phyloP scores from a whole-genome alignment of 2,888 invertebrate genomes.

The Maniola hyperantus region DNA sequence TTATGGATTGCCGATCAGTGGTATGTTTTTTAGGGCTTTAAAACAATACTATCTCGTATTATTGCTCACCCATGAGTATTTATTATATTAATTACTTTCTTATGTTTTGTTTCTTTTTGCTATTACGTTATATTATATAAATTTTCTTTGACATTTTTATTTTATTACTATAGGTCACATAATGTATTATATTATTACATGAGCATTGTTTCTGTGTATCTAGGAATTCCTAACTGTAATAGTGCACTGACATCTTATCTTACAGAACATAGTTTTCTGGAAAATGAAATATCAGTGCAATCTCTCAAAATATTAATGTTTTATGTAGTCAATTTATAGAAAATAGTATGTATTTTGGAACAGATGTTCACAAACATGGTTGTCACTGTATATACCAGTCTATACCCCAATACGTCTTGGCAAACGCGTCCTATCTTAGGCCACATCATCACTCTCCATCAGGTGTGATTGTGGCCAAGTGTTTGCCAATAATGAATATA shows the following conservation, averaged over 20 bases:
- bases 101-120: conserved; percentile 8
- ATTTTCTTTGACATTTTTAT: no score
- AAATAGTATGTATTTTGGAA: no score
- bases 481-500: no score
- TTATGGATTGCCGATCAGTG: conserved; percentile 71
- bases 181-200: neutral
- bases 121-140: neutral
- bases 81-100: conserved; percentile 16
- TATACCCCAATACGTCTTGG: no score
- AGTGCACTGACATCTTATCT: neutral
- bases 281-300: no score
- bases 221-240: neutral
- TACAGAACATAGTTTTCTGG: neutral
- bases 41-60: conserved; percentile 20
- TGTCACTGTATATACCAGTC: no score
- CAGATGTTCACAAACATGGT: no score
- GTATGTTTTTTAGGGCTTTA: conserved; percentile 54
- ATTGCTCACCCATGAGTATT: conserved; percentile 1
- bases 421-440: no score
- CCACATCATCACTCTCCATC: no score
- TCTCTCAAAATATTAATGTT: no score
- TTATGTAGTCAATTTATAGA: no score
- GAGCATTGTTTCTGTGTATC: neutral
- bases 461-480: no score
- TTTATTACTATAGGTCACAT: neutral